Evolutionary conservation across 2,797 vertebrate species (phyloP).

Genomic region (Limnodromus scolopaceus): DNA sequence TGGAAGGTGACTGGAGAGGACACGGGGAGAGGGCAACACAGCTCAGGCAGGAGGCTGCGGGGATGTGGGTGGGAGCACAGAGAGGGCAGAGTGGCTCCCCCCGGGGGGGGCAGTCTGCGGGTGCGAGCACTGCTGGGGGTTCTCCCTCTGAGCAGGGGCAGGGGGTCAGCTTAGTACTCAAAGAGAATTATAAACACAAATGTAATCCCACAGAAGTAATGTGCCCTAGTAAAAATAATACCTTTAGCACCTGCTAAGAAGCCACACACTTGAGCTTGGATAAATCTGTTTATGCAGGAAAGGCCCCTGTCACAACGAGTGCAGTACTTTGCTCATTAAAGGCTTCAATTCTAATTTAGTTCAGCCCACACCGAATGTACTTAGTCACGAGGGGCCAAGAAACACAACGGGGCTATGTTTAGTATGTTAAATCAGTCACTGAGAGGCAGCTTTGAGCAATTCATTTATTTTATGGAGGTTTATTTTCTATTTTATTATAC

Average conservation of each 20-base stretch:
- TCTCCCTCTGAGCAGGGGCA: background rate
- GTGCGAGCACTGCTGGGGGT: fast-evolving
- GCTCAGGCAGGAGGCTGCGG: background rate
- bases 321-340: background rate
- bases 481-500: background rate
- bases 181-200: background rate
- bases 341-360: background rate
- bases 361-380: background rate
- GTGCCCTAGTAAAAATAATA: background rate
- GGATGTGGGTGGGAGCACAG: background rate
- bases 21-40: fast-evolving
- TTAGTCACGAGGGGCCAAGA: background rate
- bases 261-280: background rate
- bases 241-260: background rate
- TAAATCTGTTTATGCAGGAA: background rate
- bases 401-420: background rate
- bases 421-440: background rate
- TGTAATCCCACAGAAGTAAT: background rate
- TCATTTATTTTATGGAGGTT: background rate
- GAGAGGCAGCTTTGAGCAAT: background rate
- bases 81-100: fast-evolving
- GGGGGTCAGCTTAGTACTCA: background rate
- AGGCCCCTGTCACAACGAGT: background rate
- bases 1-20: background rate
- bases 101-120: background rate